Evolutionary conservation across 2,888 invertebrate species (phyloP).

Genomic region (Cerceris rybyensis): DNA sequence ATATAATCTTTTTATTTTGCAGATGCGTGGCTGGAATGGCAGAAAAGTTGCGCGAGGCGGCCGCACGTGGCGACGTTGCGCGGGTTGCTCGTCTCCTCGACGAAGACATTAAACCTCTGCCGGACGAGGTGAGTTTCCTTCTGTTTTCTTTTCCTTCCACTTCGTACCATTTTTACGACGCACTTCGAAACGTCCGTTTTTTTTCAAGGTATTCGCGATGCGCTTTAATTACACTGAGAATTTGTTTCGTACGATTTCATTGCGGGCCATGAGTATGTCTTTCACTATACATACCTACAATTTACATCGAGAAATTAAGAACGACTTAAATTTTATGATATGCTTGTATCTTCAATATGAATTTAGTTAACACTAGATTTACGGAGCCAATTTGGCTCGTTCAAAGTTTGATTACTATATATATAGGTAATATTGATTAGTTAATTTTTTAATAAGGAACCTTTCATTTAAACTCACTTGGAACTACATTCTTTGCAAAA

Average conservation of each 20-base stretch:
- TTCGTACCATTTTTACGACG: constrained; percentile 4
- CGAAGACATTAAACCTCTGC: constrained; percentile 78
- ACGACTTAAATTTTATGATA: too few relatives aligned
- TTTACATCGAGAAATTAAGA: too few relatives aligned
- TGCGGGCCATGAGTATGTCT: too few relatives aligned
- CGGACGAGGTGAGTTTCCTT: constrained; percentile 78
- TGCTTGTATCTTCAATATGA: too few relatives aligned
- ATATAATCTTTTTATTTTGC: constrained; percentile 33
- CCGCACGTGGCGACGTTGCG: constrained; percentile 80
- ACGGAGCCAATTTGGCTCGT: too few relatives aligned
- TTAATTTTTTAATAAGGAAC: too few relatives aligned
- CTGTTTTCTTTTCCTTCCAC: constrained; percentile 7
- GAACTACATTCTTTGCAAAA: too few relatives aligned
- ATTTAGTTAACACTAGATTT: too few relatives aligned
- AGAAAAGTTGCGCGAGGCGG: constrained; percentile 82
- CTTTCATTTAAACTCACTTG: too few relatives aligned
- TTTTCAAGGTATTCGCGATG: not conserved
- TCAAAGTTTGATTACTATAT: too few relatives aligned
- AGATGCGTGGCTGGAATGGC: constrained; percentile 80
- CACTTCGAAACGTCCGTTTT: not conserved
- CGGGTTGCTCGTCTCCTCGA: constrained; percentile 80
- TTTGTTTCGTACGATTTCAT: not conserved
- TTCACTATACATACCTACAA: too few relatives aligned
- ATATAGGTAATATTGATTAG: too few relatives aligned
- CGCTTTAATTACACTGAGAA: not conserved